A percentile compares a stretch with the other conserved stretches of the same genome.
These are phyloP conservation scores for Zoanthus gigantus DNA, from an alignment of 92 coral and sea anemone species.

Conservation along the genomic window DNA sequence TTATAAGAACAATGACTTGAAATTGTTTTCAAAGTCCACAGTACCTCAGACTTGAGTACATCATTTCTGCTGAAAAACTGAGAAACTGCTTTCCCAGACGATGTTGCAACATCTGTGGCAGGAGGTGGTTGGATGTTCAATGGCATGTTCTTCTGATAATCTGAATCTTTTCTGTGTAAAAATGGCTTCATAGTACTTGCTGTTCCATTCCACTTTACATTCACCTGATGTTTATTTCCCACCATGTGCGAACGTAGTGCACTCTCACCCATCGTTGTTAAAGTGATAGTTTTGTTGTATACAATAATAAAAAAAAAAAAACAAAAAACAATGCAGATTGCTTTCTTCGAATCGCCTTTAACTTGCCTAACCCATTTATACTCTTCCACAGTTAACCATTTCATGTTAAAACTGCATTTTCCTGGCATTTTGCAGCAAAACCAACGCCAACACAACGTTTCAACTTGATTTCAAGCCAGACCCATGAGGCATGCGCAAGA, in stretches of 20 bases:
- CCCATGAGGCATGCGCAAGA: conserved; percentile 49
- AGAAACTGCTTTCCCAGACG: conserved; percentile 38
- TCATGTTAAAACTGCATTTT: conserved; percentile 43
- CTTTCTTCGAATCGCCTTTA: conserved; percentile 47
- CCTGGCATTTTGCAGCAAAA: conserved; percentile 40
- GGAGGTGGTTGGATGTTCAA: conserved; percentile 34
- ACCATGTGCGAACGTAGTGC: conserved; percentile 55
- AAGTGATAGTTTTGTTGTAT: conserved; percentile 51
- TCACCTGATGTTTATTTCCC: conserved; percentile 53
- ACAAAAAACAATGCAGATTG: not conserved
- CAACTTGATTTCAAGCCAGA: conserved; percentile 36
- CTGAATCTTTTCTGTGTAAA: conserved; percentile 15
- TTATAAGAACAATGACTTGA: conserved; percentile 49
- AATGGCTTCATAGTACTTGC: conserved; percentile 21
- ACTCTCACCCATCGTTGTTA: conserved; percentile 60
- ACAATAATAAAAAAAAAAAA: not conserved
- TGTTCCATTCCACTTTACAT: conserved; percentile 45
- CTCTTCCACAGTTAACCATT: conserved; percentile 49
- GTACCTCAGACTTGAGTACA: conserved; percentile 56
- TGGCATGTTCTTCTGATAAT: conserved; percentile 33
- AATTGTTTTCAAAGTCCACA: conserved; percentile 60
- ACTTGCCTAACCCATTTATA: conserved; percentile 59
- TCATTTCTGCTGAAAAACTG: conserved; percentile 17
- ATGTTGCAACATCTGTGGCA: conserved; percentile 40
- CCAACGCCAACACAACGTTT: conserved; percentile 4